Base-by-base conservation (phyloP, 2,888 invertebrate genomes). In the Boloria euphrosyne region DNA sequence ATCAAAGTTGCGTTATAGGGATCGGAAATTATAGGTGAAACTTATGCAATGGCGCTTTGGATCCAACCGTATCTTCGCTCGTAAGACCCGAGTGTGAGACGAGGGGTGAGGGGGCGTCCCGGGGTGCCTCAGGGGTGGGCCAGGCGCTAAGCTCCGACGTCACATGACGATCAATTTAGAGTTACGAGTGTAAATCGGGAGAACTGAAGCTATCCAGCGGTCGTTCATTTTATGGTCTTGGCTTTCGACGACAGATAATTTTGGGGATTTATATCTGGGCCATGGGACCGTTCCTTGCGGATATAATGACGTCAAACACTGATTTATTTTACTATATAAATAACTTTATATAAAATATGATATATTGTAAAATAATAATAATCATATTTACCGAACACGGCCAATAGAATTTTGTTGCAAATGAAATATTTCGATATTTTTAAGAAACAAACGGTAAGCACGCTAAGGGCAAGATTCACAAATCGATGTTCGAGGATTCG, bases 91-190 rank as follows among this genome's bases (percentile, higher is more conserved):
- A 57, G 55, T 57, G 57, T 57, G 71, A 68, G 49, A 58, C 63
- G 66, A 76, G 71, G 67, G 63, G 57, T 64, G n/a, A 60, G 63
- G 68, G 68, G 47, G 58, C 27, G 67, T 22, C 22, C 22, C 67
- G 65, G 60, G 69, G 51, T 59, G 61, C 64, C 76, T 69, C 61
- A 52, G 68, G 65, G 62, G 69, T 68, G 54, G 62, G 68, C 70
- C 59, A 73, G 72, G 74, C 58, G 72, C 67, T 77, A 75, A 80
- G 78, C 78, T 75, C 63, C 74, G 74, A 70, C 78, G 81, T 78
- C 83, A 78, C 80, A 77, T 77, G 78, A 78, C 80, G 79, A 84
- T 83, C 83, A 80, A 81, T 83, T 84, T 77, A 74, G 79, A 83
- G 80, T 85, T 82, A 82, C 81, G 79, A 79, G 77, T 76, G 64